A percentile compares a stretch with the other conserved stretches of the same genome.
phyloP scores from a whole-genome alignment of 2,888 invertebrate genomes.

The Beris morrisii region DNA sequence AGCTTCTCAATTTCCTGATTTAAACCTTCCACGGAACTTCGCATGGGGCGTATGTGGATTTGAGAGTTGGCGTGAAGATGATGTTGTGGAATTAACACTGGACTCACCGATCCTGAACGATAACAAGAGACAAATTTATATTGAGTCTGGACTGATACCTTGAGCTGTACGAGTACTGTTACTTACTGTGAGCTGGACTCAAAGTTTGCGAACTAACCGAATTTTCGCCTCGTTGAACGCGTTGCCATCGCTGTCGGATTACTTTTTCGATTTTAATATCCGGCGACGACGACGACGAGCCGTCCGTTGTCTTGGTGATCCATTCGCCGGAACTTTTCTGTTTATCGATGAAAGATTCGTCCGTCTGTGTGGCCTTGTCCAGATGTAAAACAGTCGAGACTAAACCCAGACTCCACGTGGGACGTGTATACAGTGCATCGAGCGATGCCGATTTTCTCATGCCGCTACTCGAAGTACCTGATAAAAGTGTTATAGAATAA shows the following conservation, averaged over 20 bases:
- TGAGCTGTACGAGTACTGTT: neutral
- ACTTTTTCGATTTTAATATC: conserved; percentile 65
- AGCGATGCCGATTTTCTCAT: conserved; percentile 72
- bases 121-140: neutral
- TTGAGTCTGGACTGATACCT: too few relatives aligned
- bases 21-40: conserved; percentile 82
- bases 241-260: conserved; percentile 61
- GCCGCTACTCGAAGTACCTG: conserved; percentile 1
- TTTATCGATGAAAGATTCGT: conserved; percentile 41
- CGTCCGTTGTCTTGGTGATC: conserved; percentile 6
- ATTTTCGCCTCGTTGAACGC: conserved; percentile 59
- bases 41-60: conserved; percentile 64
- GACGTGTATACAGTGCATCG: conserved; percentile 77
- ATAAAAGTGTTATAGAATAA: neutral
- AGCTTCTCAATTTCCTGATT: conserved; percentile 85
- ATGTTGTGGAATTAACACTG: conserved; percentile 61
- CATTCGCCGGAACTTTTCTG: conserved; percentile 24
- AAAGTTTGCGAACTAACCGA: conserved; percentile 42
- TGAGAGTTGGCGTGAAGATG: conserved; percentile 55
- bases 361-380: conserved; percentile 79
- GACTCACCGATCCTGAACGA: conserved; percentile 47
- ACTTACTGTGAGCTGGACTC: conserved; percentile 40
- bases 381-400: conserved; percentile 61
- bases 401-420: conserved; percentile 70
- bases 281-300: conserved; percentile 31